phyloP scores from a whole-genome alignment of 2,797 vertebrate genomes.

The Rhinogobio ventralis region DNA sequence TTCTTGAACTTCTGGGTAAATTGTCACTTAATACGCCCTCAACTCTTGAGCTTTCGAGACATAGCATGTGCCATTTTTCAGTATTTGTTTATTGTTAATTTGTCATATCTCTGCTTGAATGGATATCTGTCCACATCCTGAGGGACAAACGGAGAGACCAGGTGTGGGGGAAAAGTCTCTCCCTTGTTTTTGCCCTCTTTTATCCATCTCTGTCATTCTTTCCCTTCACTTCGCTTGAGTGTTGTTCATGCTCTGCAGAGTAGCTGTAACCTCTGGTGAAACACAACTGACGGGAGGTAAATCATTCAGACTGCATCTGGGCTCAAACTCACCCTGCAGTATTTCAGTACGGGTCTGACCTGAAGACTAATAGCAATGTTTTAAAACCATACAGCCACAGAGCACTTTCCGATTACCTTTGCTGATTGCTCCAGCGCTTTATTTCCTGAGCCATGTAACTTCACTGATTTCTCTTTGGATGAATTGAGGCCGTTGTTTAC shows the following conservation, averaged over 20 bases:
- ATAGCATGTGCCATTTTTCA: slow-evolving; percentile 12
- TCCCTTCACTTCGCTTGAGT: slow-evolving; percentile 2
- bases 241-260: slow-evolving; percentile 41
- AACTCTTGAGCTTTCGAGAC: slow-evolving; percentile 13
- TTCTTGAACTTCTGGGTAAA: not conserved
- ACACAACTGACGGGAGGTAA: slow-evolving; percentile 41
- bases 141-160: slow-evolving; percentile 42
- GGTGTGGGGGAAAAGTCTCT: slow-evolving; percentile 34
- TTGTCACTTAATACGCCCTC: not conserved
- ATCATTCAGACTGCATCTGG: slow-evolving; percentile 46
- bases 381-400: slow-evolving; percentile 37
- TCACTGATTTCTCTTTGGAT: slow-evolving; percentile 32
- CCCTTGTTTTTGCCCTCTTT: slow-evolving; percentile 37
- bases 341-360: slow-evolving; percentile 27
- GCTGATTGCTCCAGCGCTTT: slow-evolving; percentile 42
- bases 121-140: slow-evolving; percentile 7
- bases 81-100: slow-evolving; percentile 17
- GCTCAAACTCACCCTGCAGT: slow-evolving; percentile 27
- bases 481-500: slow-evolving; percentile 41
- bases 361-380: slow-evolving; percentile 44
- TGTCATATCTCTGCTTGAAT: slow-evolving; percentile 31
- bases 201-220: slow-evolving; percentile 40
- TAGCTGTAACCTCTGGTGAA: slow-evolving; percentile 45
- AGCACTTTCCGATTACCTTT: slow-evolving; percentile 43
- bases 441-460: slow-evolving; percentile 27